phyloP scores from a whole-genome alignment of 2,888 invertebrate species.

The Nomada fucata region DNA sequence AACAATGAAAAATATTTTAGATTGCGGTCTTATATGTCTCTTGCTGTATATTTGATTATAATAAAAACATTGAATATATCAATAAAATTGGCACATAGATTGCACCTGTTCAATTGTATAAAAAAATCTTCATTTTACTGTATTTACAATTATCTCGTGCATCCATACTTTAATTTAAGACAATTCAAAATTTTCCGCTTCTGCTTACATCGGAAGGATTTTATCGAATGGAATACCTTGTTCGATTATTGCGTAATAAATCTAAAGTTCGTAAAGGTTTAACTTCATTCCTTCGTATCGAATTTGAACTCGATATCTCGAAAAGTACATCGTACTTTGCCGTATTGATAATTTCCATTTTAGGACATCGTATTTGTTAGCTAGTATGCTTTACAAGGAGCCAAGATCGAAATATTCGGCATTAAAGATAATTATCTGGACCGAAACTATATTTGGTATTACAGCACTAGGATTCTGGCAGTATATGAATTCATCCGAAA shows the following conservation, averaged over 20 bases:
- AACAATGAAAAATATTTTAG: constrained; percentile 27
- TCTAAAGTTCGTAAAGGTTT: constrained; percentile 41
- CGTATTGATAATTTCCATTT: constrained; percentile 82
- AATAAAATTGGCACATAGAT: constrained; percentile 13
- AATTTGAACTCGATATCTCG: constrained; percentile 72
- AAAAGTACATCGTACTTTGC: constrained; percentile 67
- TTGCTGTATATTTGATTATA: constrained; percentile 32
- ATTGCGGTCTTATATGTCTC: constrained; percentile 22
- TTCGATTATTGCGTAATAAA: constrained; percentile 36
- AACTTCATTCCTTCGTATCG: constrained; percentile 54
- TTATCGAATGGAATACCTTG: constrained; percentile 18
- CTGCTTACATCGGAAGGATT: constrained; percentile 26
- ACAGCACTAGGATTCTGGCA: constrained; percentile 88
- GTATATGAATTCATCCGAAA: constrained; percentile 89
- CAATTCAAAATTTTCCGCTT: constrained; percentile 43
- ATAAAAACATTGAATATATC: constrained; percentile 30
- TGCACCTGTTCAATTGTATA: constrained; percentile 1
- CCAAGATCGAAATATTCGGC: constrained; percentile 80
- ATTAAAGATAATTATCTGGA: constrained; percentile 86
- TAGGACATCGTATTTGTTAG: constrained; percentile 76
- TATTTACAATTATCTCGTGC: too few relatives aligned
- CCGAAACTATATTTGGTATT: constrained; percentile 87
- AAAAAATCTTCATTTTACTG: background rate
- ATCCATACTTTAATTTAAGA: background rate
- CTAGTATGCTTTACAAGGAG: constrained; percentile 88